A percentile compares a stretch with the other conserved stretches of the same genome.
Evolutionary conservation across 2,797 vertebrate genomes (phyloP).

Genomic region (Lithobates pipiens): DNA sequence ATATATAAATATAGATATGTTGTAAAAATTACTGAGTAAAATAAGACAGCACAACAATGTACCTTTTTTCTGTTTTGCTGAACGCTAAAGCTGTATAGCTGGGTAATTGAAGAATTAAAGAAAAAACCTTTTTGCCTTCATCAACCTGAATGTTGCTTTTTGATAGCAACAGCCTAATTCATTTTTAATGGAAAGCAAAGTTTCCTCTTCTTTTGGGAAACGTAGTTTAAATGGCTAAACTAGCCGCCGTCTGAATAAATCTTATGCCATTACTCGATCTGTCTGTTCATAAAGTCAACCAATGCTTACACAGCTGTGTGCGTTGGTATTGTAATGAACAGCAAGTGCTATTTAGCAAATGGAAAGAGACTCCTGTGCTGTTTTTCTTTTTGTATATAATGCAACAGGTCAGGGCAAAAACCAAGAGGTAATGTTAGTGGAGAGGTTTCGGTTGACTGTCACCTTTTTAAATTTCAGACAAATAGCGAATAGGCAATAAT

Average conservation of each 20-base stretch:
- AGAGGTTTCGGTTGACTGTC: slow-evolving; percentile 59
- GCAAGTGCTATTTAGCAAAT: slow-evolving; percentile 69
- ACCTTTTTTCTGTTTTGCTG: slow-evolving; percentile 78
- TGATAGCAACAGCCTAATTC: slow-evolving; percentile 76
- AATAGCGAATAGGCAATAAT: slow-evolving; percentile 53
- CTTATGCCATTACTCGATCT: slow-evolving; percentile 76
- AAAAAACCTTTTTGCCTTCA: slow-evolving; percentile 78
- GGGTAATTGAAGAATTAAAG: slow-evolving; percentile 69
- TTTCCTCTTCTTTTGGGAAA: slow-evolving; percentile 79
- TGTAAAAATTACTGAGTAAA: slow-evolving; percentile 77
- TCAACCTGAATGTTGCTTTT: slow-evolving; percentile 79
- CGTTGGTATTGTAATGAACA: slow-evolving; percentile 65
- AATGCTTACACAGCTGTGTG: slow-evolving; percentile 72
- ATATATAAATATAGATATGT: slow-evolving; percentile 74
- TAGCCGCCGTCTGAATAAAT: slow-evolving; percentile 81
- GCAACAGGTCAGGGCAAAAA: slow-evolving; percentile 65
- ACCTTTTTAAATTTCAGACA: slow-evolving; percentile 52
- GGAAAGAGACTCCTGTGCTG: slow-evolving; percentile 54
- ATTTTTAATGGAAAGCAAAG: slow-evolving; percentile 79
- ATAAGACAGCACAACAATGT: slow-evolving; percentile 84
- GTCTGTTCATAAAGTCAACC: slow-evolving; percentile 74
- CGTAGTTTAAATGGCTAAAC: slow-evolving; percentile 82
- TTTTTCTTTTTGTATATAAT: slow-evolving; percentile 61
- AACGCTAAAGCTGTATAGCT: slow-evolving; percentile 77
- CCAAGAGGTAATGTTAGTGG: slow-evolving; percentile 33